Percentiles rank a stretch among this genome's conserved stretches.
These are phyloP conservation scores for Caenorhabditis imperialis DNA, from an alignment of 2,888 invertebrate species.

Conservation along the genomic window DNA sequence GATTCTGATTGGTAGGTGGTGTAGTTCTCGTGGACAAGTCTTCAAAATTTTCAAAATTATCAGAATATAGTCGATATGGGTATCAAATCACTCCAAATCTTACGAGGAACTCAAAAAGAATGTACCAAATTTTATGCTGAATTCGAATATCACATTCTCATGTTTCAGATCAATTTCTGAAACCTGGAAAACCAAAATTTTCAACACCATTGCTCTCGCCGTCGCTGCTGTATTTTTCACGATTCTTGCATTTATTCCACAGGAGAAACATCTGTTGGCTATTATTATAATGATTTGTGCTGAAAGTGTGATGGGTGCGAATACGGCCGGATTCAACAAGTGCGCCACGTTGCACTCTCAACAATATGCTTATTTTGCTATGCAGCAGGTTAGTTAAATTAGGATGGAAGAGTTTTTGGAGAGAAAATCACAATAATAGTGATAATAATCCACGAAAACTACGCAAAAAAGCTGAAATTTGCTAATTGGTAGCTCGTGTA, in stretches of 20 bases:
- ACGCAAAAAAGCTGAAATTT: too few species aligned
- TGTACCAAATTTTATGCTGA: too few species aligned
- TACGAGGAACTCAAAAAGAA: too few species aligned
- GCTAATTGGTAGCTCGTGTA: too few species aligned
- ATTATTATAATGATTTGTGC: constrained; percentile 59
- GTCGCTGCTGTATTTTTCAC: constrained; percentile 57
- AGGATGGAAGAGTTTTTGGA: background rate
- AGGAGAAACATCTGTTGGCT: constrained; percentile 46
- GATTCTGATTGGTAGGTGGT: too few species aligned
- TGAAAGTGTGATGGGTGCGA: constrained; percentile 61
- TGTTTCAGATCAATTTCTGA: background rate
- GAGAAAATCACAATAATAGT: too few species aligned
- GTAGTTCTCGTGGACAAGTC: too few species aligned
- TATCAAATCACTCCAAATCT: too few species aligned
- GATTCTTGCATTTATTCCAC: constrained; percentile 54
- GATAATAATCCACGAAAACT: too few species aligned
- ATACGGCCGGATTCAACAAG: constrained; percentile 65
- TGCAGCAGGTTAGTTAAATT: constrained; percentile 43
- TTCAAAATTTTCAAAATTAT: constrained; percentile 3
- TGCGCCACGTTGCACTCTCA: constrained; percentile 60
- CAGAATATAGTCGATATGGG: background rate
- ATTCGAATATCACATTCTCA: too few species aligned
- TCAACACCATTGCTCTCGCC: constrained; percentile 31
- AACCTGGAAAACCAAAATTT: background rate
- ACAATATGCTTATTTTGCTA: constrained; percentile 60